Conservation (phyloP, 2,113 vertebrate genomes). For the Tretioscincus oriximinensis region DNA sequence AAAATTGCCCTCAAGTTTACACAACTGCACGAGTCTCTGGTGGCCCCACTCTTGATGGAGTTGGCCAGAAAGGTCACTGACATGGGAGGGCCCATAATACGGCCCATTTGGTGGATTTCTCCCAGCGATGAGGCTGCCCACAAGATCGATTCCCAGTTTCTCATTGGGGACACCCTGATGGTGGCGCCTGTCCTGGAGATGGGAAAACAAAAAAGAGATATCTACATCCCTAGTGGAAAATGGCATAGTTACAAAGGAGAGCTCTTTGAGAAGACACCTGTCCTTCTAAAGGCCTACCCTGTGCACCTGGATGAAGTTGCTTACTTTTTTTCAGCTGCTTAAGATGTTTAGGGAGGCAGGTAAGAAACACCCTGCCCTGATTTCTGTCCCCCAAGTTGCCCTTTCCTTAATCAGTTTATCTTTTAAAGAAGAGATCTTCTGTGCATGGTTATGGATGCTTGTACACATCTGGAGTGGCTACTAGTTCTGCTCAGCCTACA, state of each 20-base stretch:
- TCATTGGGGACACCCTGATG: slow-evolving; percentile 94
- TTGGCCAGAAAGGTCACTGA: slow-evolving; percentile 85
- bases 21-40: slow-evolving; percentile 84
- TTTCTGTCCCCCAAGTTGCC: background rate
- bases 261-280: slow-evolving; percentile 84
- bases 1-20: slow-evolving; percentile 90
- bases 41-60: slow-evolving; percentile 89
- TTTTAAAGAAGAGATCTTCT: background rate
- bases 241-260: slow-evolving; percentile 96
- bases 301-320: slow-evolving; percentile 91
- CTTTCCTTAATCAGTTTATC: background rate
- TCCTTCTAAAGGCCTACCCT: slow-evolving; percentile 87
- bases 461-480: background rate
- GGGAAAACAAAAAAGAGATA: slow-evolving; percentile 90
- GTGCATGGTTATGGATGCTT: background rate
- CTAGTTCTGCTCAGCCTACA: background rate
- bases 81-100: slow-evolving; percentile 92
- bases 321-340: slow-evolving; percentile 85
- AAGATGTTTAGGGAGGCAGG: slow-evolving; percentile 1
- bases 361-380: background rate
- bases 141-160: slow-evolving; percentile 92
- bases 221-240: slow-evolving; percentile 89
- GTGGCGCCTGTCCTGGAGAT: slow-evolving; percentile 93
- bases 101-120: slow-evolving; percentile 97
- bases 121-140: slow-evolving; percentile 85